A percentile compares a stretch with the other conserved stretches of the same genome.
These are phyloP conservation scores for Volucella inflata DNA, from an alignment of 2,888 invertebrate genomes.

Conservation along the genomic window DNA sequence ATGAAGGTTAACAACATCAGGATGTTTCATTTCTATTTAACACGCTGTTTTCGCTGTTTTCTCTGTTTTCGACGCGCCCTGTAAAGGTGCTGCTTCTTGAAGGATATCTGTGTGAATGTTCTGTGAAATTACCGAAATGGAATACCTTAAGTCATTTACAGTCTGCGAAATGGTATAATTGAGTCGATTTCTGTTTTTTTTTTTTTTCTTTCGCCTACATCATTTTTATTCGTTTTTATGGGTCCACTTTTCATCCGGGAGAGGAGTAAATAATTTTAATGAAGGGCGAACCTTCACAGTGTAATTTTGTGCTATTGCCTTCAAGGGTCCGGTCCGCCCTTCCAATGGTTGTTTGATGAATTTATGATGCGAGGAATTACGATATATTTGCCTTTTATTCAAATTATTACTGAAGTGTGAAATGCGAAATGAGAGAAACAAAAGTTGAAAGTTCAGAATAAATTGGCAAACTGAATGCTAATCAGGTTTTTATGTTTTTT, in stretches of 20 bases:
- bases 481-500: constrained; percentile 1
- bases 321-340: constrained; percentile 24
- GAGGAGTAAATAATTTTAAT: constrained; percentile 57
- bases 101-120: constrained; percentile 41
- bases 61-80: not conserved
- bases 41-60: constrained; percentile 5
- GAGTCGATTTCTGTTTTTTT: constrained; percentile 2
- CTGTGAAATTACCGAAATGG: constrained; percentile 34
- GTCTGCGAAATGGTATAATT: constrained; percentile 54
- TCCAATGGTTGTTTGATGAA: constrained; percentile 55
- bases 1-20: constrained; percentile 46
- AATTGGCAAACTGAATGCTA: constrained; percentile 33
- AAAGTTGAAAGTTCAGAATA: constrained; percentile 27
- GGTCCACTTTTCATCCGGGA: constrained; percentile 25
- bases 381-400: constrained; percentile 53
- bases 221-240: constrained; percentile 1
- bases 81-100: not conserved
- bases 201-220: not conserved
- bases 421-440: constrained; percentile 37
- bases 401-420: constrained; percentile 54
- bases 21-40: constrained; percentile 5
- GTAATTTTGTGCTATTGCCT: constrained; percentile 1
- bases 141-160: constrained; percentile 54
- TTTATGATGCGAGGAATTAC: constrained; percentile 56
- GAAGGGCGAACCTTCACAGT: constrained; percentile 37